Evolutionary conservation across 1,140 invertebrate species (phyloP).

Genomic region (Bombus pascuorum): DNA sequence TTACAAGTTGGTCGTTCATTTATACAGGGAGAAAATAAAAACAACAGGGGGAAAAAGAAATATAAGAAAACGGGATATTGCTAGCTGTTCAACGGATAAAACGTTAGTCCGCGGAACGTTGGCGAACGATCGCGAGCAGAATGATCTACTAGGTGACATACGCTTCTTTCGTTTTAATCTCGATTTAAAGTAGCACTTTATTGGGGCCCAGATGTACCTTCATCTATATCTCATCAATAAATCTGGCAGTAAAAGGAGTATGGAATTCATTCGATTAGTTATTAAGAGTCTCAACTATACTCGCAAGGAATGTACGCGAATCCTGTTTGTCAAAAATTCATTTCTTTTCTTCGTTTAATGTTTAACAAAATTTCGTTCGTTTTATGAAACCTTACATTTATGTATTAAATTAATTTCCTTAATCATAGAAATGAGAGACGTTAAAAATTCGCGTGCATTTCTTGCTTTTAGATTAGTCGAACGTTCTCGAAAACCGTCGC

Average conservation of each 20-base stretch:
- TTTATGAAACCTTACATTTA: not conserved
- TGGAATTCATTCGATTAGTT: conserved; percentile 61
- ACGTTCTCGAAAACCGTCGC: conserved; percentile 7
- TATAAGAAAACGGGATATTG: not conserved
- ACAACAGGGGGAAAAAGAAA: not conserved
- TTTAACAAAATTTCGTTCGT: not conserved
- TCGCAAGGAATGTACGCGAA: not conserved
- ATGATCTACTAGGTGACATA: conserved; percentile 40
- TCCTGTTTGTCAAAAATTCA: no score
- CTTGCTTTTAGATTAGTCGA: conserved; percentile 37
- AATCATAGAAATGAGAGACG: not conserved
- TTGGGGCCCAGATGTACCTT: conserved; percentile 57
- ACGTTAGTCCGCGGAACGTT: conserved; percentile 24
- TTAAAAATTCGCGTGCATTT: conserved; percentile 18
- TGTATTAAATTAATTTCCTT: not conserved
- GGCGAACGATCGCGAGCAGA: conserved; percentile 37
- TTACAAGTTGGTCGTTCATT: conserved; percentile 35
- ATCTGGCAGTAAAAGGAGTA: conserved; percentile 63
- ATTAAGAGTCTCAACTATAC: conserved; percentile 17
- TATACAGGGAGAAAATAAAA: not conserved
- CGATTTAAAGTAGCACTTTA: conserved; percentile 51
- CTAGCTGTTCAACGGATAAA: not conserved
- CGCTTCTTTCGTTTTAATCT: conserved; percentile 53
- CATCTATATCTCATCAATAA: conserved; percentile 66
- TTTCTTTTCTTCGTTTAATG: not conserved